These are phyloP conservation scores for Cygnus atratus DNA, from an alignment of 2,113 vertebrate species.

Conservation along the genomic window DNA sequence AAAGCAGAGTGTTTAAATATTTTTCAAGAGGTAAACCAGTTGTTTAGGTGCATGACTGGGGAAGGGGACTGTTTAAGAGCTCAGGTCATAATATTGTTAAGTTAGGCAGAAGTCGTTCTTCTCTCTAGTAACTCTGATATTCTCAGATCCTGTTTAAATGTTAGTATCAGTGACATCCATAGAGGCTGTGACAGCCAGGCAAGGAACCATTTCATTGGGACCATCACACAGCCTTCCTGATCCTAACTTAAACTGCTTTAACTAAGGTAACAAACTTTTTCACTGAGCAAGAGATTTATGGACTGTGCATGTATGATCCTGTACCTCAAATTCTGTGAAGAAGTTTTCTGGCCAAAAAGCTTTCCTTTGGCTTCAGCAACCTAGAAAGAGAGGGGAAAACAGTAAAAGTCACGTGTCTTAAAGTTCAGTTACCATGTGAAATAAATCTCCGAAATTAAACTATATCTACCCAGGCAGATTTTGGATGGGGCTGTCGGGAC, in stretches of 20 bases:
- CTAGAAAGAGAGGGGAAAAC: neutral
- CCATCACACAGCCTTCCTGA: neutral
- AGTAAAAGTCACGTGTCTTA: neutral
- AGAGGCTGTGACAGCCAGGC: neutral
- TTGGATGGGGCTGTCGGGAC: neutral
- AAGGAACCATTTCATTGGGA: neutral
- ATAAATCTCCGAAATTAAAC: neutral
- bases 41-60: neutral
- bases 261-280: neutral
- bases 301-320: rapidly evolving
- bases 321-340: constrained; percentile 31
- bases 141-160: neutral
- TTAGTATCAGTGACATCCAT: neutral
- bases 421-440: neutral
- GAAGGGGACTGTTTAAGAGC: neutral
- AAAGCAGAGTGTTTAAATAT: neutral
- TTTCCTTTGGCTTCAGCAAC: constrained; percentile 54
- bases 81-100: neutral
- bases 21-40: neutral
- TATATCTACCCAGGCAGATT: rapidly evolving
- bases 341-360: neutral
- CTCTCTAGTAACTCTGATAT: neutral
- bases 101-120: neutral
- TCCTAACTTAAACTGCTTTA: neutral
- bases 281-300: neutral